These are phyloP conservation scores for Augochlora pura DNA, from an alignment of 1,140 invertebrate genomes.

Conservation along the genomic window DNA sequence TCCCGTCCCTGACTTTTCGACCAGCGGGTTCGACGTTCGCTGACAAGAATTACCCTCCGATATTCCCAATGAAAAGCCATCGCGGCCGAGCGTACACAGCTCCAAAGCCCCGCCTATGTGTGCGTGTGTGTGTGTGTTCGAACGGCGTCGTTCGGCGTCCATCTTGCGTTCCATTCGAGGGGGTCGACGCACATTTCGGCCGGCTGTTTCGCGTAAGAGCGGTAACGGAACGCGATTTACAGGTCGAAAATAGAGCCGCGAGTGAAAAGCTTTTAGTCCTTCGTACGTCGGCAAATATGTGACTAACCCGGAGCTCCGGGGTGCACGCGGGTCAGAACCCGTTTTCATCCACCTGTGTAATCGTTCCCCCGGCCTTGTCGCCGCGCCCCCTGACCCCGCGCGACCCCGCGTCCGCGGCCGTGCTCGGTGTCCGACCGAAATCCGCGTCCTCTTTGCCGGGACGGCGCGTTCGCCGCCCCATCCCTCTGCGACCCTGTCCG, in stretches of 20 bases:
- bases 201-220: conserved; percentile 59
- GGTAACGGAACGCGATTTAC: conserved; percentile 68
- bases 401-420: neutral
- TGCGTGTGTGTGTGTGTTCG: no score
- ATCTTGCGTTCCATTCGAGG: neutral
- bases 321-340: conserved; percentile 37
- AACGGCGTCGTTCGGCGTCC: neutral
- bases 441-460: conserved; percentile 1
- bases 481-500: neutral
- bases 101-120: no score
- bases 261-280: conserved; percentile 74
- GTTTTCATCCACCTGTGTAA: conserved; percentile 69
- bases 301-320: conserved; percentile 59
- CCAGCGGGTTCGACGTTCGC: no score
- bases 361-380: conserved; percentile 35
- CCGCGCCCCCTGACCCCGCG: no score
- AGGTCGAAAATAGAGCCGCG: conserved; percentile 66
- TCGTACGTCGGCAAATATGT: conserved; percentile 71
- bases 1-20: no score
- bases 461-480: neutral
- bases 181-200: conserved; percentile 27
- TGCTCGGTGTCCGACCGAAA: conserved; percentile 14
- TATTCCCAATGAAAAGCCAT: no score
- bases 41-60: no score
- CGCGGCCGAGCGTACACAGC: no score